Percentiles rank a stretch among this genome's conserved stretches.
Evolutionary conservation across 2,797 vertebrate genomes (phyloP).

Genomic region (Poeciliopsis paucimaculata): DNA sequence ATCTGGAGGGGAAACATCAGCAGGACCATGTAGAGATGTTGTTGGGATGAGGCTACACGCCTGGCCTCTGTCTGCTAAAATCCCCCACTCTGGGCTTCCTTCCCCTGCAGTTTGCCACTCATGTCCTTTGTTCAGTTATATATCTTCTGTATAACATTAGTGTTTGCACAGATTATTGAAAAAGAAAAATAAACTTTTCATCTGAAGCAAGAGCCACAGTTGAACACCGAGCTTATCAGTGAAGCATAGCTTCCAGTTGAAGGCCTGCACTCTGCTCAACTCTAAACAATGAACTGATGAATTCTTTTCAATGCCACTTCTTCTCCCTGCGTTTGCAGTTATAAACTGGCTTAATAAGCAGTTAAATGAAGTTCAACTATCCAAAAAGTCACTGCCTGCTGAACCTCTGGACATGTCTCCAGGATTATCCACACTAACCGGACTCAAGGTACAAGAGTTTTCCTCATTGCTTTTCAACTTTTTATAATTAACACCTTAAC

Average conservation of each 20-base stretch:
- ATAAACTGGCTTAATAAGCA: conserved; percentile 97
- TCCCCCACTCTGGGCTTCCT: not conserved
- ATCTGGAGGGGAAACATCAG: not conserved
- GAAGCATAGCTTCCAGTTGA: not conserved
- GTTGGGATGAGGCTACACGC: not conserved
- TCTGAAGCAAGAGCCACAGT: not conserved
- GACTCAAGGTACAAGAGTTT: conserved; percentile 62
- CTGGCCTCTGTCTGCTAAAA: not conserved
- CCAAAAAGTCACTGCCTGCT: conserved; percentile 72
- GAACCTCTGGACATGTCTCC: conserved; percentile 71
- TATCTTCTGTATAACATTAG: not conserved
- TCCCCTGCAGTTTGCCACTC: not conserved
- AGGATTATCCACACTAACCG: conserved; percentile 37
- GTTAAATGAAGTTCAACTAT: conserved; percentile 90
- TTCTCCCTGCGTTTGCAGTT: conserved; percentile 75
- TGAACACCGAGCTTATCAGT: not conserved
- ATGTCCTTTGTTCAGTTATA: not conserved
- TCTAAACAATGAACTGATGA: not conserved
- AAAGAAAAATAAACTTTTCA: not conserved
- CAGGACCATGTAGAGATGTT: not conserved
- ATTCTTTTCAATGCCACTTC: not conserved
- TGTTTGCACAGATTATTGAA: not conserved
- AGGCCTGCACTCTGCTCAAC: not conserved
- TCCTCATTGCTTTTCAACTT: not conserved
- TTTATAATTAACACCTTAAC: not conserved